Percentiles rank a stretch among this genome's conserved stretches.
phyloP scores from a whole-genome alignment of 2,888 invertebrate species.

The Creontiades dilutus region DNA sequence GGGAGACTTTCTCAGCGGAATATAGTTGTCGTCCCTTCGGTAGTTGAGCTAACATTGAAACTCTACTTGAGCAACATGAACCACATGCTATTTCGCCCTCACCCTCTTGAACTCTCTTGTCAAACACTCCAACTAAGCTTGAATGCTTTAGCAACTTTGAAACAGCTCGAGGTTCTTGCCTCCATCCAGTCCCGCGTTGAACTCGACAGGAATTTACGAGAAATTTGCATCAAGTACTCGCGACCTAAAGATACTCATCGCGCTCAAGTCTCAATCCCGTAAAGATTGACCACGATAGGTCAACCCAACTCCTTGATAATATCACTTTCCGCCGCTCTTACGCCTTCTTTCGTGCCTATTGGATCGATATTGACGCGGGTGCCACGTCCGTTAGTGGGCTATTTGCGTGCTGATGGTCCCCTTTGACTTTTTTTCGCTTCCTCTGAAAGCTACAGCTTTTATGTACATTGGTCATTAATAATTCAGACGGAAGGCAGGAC shows the following conservation, averaged over 20 bases:
- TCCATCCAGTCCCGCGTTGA: not conserved
- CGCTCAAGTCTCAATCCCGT: too few species aligned
- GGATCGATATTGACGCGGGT: not conserved
- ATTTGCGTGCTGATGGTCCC: constrained; percentile 6
- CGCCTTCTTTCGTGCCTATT: not conserved
- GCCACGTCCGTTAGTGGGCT: not conserved
- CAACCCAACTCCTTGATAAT: not conserved
- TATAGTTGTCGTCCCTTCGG: too few species aligned
- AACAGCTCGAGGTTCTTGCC: not conserved
- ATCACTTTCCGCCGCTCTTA: not conserved
- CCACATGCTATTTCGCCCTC: not conserved
- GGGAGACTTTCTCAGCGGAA: too few species aligned
- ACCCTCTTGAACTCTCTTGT: not conserved
- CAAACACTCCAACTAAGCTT: not conserved
- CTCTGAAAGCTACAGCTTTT: constrained; percentile 8
- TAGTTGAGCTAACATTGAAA: not conserved
- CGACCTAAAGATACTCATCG: too few species aligned
- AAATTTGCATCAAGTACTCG: not conserved
- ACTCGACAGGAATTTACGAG: not conserved
- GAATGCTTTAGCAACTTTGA: not conserved
- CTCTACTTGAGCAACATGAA: not conserved
- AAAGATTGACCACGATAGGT: not conserved
- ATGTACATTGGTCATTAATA: not conserved
- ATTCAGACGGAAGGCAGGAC: not conserved
- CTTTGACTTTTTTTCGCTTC: not conserved